Evolutionary conservation across 2,113 vertebrate species (phyloP).

Genomic region (Mustela lutreola): DNA sequence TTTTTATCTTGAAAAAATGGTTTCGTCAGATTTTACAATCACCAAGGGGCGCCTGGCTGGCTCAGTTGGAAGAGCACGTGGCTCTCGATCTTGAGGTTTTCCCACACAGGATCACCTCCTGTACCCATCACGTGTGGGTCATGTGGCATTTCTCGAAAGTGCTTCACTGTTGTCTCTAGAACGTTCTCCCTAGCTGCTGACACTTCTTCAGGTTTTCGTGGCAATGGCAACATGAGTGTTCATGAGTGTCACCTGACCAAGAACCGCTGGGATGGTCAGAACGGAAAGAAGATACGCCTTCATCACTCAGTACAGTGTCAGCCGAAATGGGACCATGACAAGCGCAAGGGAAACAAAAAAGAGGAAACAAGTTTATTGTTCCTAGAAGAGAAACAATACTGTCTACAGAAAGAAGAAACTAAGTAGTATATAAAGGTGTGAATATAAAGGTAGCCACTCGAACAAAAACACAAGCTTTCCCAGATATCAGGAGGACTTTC

Average conservation of each 20-base stretch:
- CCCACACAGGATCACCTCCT: not conserved
- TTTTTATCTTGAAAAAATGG: not conserved
- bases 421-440: not conserved
- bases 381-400: not conserved
- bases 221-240: too few relatives aligned
- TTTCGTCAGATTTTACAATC: not conserved
- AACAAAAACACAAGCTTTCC: not conserved
- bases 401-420: not conserved
- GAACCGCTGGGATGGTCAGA: not conserved
- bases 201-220: too few relatives aligned
- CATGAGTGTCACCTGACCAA: not conserved
- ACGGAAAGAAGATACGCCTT: accelerated
- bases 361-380: not conserved
- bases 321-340: not conserved
- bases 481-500: not conserved
- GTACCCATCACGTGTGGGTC: too few relatives aligned
- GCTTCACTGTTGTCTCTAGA: not conserved
- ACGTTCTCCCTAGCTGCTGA: not conserved
- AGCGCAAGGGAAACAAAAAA: not conserved
- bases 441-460: not conserved
- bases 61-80: not conserved
- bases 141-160: not conserved
- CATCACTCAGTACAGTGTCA: not conserved
- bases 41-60: not conserved
- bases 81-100: not conserved